Conservation (phyloP, 2,888 invertebrate species). For the Idaea biselata region DNA sequence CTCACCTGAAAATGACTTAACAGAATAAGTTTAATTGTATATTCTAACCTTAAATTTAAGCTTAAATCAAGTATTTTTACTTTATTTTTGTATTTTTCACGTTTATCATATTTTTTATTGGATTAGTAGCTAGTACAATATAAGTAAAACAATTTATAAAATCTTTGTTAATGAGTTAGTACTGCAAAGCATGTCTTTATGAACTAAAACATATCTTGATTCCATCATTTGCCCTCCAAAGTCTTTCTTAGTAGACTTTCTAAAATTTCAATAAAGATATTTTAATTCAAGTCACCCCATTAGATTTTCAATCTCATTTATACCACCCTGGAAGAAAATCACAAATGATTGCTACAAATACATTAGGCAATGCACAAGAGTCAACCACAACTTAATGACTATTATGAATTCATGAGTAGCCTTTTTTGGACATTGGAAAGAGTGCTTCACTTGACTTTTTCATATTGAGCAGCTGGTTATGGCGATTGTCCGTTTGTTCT, state of each 20-base stretch:
- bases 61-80: not conserved
- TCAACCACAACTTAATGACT: too few relatives aligned
- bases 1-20: constrained; percentile 36
- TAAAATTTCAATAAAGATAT: constrained; percentile 3
- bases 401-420: too few relatives aligned
- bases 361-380: too few relatives aligned
- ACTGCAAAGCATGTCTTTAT: constrained; percentile 52
- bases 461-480: too few relatives aligned
- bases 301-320: constrained; percentile 47
- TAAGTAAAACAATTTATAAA: not conserved
- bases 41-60: not conserved
- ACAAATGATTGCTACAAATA: constrained; percentile 14
- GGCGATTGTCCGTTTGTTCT: too few relatives aligned
- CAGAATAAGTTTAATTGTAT: constrained; percentile 23
- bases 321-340: constrained; percentile 68
- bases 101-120: not conserved
- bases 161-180: constrained; percentile 43
- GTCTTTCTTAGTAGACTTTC: constrained; percentile 6
- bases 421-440: too few relatives aligned
- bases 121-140: not conserved
- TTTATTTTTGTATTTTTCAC: constrained; percentile 1
- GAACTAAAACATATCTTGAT: constrained; percentile 19
- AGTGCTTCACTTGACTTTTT: too few relatives aligned
- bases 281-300: constrained; percentile 16
- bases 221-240: constrained; percentile 17